Evolutionary conservation across 2,888 invertebrate genomes (phyloP).

Genomic region (Eumacrocentrus americanus): DNA sequence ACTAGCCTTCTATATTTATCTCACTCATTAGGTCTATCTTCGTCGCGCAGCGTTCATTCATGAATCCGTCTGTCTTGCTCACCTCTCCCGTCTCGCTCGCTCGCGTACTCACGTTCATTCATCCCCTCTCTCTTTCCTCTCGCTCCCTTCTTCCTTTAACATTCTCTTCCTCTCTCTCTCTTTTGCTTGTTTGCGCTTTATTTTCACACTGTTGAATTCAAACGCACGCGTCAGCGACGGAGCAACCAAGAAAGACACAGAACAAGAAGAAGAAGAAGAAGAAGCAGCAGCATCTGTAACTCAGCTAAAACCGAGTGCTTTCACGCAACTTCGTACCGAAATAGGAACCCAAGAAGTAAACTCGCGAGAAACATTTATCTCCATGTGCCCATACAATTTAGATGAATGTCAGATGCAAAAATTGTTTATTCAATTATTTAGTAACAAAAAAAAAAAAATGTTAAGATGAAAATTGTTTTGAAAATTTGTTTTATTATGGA

Average conservation of each 20-base stretch:
- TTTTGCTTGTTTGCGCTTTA: neutral
- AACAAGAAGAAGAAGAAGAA: neutral
- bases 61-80: constrained; percentile 41
- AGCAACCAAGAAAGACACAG: constrained; percentile 4
- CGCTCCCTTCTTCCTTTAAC: constrained; percentile 13
- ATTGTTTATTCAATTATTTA: no score
- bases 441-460: neutral
- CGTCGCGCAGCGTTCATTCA: constrained; percentile 40
- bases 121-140: constrained; percentile 47
- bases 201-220: constrained; percentile 9
- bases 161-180: neutral
- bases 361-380: constrained; percentile 8
- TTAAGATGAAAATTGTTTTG: neutral
- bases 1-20: constrained; percentile 42
- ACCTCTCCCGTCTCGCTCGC: constrained; percentile 40
- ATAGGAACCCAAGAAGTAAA: constrained; percentile 31
- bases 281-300: constrained; percentile 23
- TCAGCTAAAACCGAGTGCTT: constrained; percentile 17
- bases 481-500: no score
- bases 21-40: constrained; percentile 40
- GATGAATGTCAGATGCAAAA: neutral
- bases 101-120: constrained; percentile 53
- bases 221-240: constrained; percentile 6
- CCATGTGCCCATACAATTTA: neutral
- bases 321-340: constrained; percentile 29